phyloP scores from a whole-genome alignment of 2,113 vertebrate genomes.

The Sakesphorus luctuosus region DNA sequence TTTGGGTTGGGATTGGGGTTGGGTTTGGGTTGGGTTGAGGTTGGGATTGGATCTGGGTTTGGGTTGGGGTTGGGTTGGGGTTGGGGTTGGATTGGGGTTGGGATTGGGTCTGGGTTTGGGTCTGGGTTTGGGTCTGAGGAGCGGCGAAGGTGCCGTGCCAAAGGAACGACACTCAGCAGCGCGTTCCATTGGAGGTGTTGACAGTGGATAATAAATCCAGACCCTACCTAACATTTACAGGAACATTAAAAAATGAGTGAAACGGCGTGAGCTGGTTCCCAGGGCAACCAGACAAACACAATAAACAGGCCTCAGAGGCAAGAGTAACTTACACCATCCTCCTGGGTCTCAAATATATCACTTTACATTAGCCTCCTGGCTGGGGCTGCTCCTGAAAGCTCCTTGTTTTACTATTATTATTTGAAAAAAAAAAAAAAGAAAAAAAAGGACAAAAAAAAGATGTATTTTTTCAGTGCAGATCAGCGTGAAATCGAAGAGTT shows the following conservation, averaged over 20 bases:
- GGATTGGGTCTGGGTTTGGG: too few relatives aligned
- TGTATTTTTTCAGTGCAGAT: slow-evolving; percentile 39
- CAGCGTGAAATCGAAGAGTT: slow-evolving; percentile 33
- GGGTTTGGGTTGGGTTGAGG: too few relatives aligned
- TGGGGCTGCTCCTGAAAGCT: slow-evolving; percentile 76
- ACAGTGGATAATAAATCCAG: slow-evolving; percentile 87
- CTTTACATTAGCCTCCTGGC: slow-evolving; percentile 78
- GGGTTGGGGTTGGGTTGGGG: too few relatives aligned
- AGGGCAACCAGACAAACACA: slow-evolving; percentile 88
- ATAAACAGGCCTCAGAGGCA: slow-evolving; percentile 81
- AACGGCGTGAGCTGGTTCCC: slow-evolving; percentile 82
- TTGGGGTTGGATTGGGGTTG: too few relatives aligned
- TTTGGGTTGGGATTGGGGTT: too few relatives aligned
- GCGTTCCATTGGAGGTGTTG: slow-evolving; percentile 85
- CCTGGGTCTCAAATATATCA: slow-evolving; percentile 82
- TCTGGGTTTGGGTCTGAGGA: background rate
- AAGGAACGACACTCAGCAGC: slow-evolving; percentile 76
- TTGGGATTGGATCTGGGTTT: too few relatives aligned
- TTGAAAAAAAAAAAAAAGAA: background rate
- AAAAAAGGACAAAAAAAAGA: background rate
- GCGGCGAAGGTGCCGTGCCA: slow-evolving; percentile 72
- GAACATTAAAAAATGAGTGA: slow-evolving; percentile 85
- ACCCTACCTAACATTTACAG: slow-evolving; percentile 86
- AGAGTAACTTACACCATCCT: slow-evolving; percentile 80
- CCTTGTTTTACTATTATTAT: slow-evolving; percentile 77